These are phyloP conservation scores for Mechanitis mazaeus DNA, from an alignment of 2,888 invertebrate species.

Conservation along the genomic window DNA sequence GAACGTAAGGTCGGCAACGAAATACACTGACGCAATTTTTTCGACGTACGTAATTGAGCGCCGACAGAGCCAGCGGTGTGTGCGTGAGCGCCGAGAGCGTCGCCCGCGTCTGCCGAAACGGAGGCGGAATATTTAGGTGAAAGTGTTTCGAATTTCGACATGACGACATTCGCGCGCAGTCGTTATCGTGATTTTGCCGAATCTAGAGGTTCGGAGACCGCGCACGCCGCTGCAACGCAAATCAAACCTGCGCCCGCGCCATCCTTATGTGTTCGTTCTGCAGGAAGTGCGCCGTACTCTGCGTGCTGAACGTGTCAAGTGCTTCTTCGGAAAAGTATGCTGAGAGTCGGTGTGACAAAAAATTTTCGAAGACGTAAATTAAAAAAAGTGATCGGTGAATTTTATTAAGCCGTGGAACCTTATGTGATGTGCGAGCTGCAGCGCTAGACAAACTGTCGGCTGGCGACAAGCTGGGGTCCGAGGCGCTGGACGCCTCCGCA, in stretches of 20 bases:
- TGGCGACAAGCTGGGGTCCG: slow-evolving; percentile 65
- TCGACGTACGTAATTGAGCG: slow-evolving; percentile 73
- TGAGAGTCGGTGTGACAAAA: slow-evolving; percentile 61
- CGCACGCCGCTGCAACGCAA: slow-evolving; percentile 45
- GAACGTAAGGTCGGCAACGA: slow-evolving; percentile 71
- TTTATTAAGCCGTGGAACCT: slow-evolving; percentile 50
- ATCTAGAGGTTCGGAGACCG: slow-evolving; percentile 69
- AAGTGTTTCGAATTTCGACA: slow-evolving; percentile 78
- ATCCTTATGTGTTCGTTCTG: slow-evolving; percentile 47
- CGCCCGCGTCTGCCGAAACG: slow-evolving; percentile 76
- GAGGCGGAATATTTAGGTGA: slow-evolving; percentile 77
- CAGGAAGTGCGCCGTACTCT: slow-evolving; percentile 59
- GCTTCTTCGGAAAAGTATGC: slow-evolving; percentile 64
- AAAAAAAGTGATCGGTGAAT: slow-evolving; percentile 65
- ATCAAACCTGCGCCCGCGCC: slow-evolving; percentile 45
- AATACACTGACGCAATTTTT: slow-evolving; percentile 77
- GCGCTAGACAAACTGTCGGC: slow-evolving; percentile 66
- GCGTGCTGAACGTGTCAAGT: slow-evolving; percentile 58
- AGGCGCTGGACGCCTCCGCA: slow-evolving; percentile 65
- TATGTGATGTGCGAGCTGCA: slow-evolving; percentile 63
- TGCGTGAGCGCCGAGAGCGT: slow-evolving; percentile 75
- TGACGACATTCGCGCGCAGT: slow-evolving; percentile 77
- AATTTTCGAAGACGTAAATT: slow-evolving; percentile 65
- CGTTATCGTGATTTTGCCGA: slow-evolving; percentile 77
- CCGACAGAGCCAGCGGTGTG: slow-evolving; percentile 63